Conservation (phyloP, 2,888 invertebrate genomes). For the Dolichomitus sp. region DNA sequence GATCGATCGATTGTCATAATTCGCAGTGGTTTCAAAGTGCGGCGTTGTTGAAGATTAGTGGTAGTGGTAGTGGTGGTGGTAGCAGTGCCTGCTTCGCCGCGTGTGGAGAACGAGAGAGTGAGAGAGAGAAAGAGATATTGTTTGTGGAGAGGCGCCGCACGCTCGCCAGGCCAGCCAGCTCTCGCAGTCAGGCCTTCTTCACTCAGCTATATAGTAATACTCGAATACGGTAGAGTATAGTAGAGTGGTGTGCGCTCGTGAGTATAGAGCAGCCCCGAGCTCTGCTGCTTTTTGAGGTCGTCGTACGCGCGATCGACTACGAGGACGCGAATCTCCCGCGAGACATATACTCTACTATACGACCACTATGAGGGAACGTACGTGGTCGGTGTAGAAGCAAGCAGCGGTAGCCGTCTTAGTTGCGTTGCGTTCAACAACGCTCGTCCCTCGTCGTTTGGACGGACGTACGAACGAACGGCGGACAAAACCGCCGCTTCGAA, state of each 20-base stretch:
- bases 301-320: slow-evolving; percentile 63
- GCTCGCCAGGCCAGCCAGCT: slow-evolving; percentile 37
- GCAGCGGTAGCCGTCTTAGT: slow-evolving; percentile 1
- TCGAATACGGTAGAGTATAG: slow-evolving; percentile 6
- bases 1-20: slow-evolving; percentile 33
- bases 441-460: slow-evolving; percentile 31
- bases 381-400: slow-evolving; percentile 7
- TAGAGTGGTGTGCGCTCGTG: slow-evolving; percentile 27
- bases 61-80: slow-evolving; percentile 20
- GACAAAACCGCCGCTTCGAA: slow-evolving; percentile 21
- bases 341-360: slow-evolving; percentile 22
- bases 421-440: slow-evolving; percentile 35
- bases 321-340: slow-evolving; percentile 62
- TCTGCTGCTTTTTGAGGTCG: slow-evolving; percentile 58
- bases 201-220: slow-evolving; percentile 21
- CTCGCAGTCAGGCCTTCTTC: slow-evolving; percentile 41
- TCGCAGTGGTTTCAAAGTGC: slow-evolving; percentile 40
- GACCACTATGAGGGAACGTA: slow-evolving; percentile 4
- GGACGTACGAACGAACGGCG: neutral
- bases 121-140: slow-evolving; percentile 36
- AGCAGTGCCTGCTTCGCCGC: slow-evolving; percentile 35
- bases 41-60: slow-evolving; percentile 26
- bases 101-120: slow-evolving; percentile 14
- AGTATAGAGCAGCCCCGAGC: slow-evolving; percentile 46
- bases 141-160: slow-evolving; percentile 56